phyloP scores from a whole-genome alignment of 2,113 vertebrate species.

The Mus musculus region DNA sequence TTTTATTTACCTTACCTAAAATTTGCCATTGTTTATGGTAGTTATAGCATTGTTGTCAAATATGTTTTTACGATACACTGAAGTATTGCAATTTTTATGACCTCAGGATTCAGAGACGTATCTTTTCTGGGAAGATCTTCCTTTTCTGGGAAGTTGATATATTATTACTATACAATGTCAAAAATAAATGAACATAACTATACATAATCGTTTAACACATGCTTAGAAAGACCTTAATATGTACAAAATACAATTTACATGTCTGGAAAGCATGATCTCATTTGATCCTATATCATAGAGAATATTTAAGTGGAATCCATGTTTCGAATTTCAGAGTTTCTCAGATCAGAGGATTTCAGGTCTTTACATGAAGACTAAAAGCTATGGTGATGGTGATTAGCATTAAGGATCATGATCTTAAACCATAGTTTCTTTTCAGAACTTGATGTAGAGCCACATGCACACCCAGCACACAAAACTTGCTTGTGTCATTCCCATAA shows the following conservation, averaged over 20 bases:
- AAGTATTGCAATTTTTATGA: background rate
- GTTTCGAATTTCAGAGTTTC: background rate
- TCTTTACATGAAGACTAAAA: background rate
- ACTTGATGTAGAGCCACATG: background rate
- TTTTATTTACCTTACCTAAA: background rate
- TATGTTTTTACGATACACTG: background rate
- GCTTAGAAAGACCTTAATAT: background rate
- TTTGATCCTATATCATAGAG: background rate
- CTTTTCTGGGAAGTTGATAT: background rate
- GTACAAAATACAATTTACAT: background rate
- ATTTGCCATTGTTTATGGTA: background rate
- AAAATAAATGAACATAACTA: background rate
- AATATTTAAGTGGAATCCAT: background rate
- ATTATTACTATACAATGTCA: background rate
- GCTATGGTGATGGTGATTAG: background rate
- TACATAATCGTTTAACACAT: background rate
- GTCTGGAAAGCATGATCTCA: background rate
- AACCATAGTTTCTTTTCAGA: background rate
- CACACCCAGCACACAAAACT: background rate
- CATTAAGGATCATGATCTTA: background rate
- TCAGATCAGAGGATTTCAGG: background rate
- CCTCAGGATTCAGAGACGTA: background rate
- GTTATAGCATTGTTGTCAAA: background rate
- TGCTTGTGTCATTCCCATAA: rapidly evolving
- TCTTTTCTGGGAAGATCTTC: no score